phyloP scores from a whole-genome alignment of 2,113 vertebrate genomes.

The Trichechus manatus region DNA sequence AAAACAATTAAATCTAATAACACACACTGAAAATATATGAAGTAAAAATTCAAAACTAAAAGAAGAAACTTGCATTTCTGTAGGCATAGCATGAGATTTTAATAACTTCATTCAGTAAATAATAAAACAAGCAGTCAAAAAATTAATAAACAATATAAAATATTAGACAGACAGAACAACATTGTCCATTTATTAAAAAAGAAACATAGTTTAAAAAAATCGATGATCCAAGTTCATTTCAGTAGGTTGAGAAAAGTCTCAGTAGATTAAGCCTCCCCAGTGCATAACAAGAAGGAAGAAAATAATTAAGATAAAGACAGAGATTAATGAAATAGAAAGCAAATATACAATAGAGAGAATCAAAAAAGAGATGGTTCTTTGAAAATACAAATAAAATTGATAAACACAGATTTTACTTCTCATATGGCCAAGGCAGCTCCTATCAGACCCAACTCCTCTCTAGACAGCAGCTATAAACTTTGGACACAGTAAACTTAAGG shows the following conservation, averaged over 20 bases:
- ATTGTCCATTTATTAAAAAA: background rate
- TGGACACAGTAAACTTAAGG: background rate
- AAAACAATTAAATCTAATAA: background rate
- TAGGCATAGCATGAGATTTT: background rate
- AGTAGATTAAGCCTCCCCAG: background rate
- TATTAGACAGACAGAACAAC: background rate
- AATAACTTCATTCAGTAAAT: conserved; percentile 16
- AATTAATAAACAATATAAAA: conserved; percentile 39
- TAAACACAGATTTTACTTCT: background rate
- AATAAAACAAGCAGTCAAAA: conserved; percentile 6
- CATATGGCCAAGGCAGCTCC: background rate
- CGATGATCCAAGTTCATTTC: background rate
- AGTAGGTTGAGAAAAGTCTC: background rate
- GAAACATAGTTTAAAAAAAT: background rate
- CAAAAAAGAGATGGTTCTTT: too few species aligned
- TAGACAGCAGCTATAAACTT: background rate
- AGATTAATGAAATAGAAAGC: too few species aligned
- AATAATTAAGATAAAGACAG: background rate
- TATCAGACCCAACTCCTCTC: background rate
- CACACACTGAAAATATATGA: background rate
- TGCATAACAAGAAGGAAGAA: background rate
- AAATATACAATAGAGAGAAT: too few species aligned
- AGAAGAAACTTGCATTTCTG: background rate
- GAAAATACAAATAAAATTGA: background rate
- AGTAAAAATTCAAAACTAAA: conserved; percentile 6